Conservation (phyloP, 2,797 vertebrate genomes). For the Poeciliopsis paucimaculata region DNA sequence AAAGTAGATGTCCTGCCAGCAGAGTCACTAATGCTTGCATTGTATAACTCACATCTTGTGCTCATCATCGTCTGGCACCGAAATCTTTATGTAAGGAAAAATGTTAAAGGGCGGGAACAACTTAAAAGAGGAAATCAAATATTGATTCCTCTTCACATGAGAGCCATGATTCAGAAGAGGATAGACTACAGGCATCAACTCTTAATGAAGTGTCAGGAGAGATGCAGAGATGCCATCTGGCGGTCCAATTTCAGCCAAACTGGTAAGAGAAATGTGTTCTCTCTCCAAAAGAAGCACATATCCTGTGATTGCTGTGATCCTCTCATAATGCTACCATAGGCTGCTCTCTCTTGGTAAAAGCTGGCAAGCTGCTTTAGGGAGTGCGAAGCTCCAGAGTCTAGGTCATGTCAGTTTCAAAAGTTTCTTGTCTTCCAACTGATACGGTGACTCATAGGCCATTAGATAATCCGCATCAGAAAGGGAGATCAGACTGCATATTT, state of each 20-base stretch:
- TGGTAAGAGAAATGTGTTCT: conserved; percentile 67
- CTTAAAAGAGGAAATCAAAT: conserved; percentile 66
- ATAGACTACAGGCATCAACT: conserved; percentile 64
- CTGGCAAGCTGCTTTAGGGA: conserved; percentile 54
- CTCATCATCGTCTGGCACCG: conserved; percentile 25
- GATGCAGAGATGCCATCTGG: conserved; percentile 77
- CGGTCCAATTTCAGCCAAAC: conserved; percentile 74
- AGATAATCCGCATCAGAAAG: not conserved
- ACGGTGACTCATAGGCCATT: not conserved
- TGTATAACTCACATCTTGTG: conserved; percentile 10
- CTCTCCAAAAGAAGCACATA: conserved; percentile 51
- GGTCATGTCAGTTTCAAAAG: conserved; percentile 45
- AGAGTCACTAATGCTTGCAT: conserved; percentile 6
- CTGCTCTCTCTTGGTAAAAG: conserved; percentile 43
- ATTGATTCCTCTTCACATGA: conserved; percentile 66
- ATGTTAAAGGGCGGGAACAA: conserved; percentile 30
- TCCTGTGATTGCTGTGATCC: conserved; percentile 42
- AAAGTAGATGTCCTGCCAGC: not conserved
- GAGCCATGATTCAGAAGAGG: conserved; percentile 56
- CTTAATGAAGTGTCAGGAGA: conserved; percentile 71
- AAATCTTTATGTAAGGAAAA: conserved; percentile 23
- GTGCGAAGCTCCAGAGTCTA: conserved; percentile 53
- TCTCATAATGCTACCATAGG: conserved; percentile 54
- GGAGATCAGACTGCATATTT: conserved; percentile 5
- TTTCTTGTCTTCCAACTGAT: conserved; percentile 47